Percentiles rank a stretch among this genome's conserved stretches.
These are phyloP conservation scores for Trigoniulus corallinus DNA, from an alignment of 1,140 invertebrate species.

Conservation along the genomic window DNA sequence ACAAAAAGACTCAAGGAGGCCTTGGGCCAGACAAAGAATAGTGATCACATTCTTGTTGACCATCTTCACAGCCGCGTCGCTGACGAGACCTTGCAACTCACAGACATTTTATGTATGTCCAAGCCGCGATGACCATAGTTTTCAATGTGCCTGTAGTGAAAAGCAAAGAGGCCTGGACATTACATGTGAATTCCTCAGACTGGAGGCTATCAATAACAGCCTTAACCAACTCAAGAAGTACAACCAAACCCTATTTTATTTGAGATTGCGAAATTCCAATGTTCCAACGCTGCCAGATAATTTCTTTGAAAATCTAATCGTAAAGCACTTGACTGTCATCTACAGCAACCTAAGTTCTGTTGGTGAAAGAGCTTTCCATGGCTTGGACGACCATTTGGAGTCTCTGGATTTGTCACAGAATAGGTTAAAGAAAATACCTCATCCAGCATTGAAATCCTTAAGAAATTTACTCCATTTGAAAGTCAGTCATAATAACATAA, in stretches of 20 bases:
- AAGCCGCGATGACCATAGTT: too few relatives aligned
- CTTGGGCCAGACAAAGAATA: too few relatives aligned
- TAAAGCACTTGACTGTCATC: conserved; percentile 67
- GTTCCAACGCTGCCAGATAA: conserved; percentile 63
- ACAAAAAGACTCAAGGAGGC: too few relatives aligned
- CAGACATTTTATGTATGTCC: too few relatives aligned
- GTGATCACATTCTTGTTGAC: too few relatives aligned
- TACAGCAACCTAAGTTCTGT: conserved; percentile 32
- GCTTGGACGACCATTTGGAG: conserved; percentile 12
- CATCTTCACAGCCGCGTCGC: too few relatives aligned
- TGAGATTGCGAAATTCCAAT: conserved; percentile 66
- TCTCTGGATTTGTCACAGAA: conserved; percentile 19
- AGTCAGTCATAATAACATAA: conserved; percentile 17
- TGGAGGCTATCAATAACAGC: conserved; percentile 46
- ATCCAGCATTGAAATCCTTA: conserved; percentile 12
- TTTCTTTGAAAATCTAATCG: conserved; percentile 68
- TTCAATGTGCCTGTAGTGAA: conserved; percentile 56
- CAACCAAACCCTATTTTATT: conserved; percentile 50
- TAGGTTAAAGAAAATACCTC: conserved; percentile 13
- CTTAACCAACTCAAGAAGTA: conserved; percentile 58
- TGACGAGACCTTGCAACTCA: too few relatives aligned
- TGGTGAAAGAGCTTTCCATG: background rate
- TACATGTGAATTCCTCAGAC: conserved; percentile 63
- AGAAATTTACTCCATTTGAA: conserved; percentile 13
- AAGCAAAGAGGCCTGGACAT: conserved; percentile 75